A percentile compares a stretch with the other conserved stretches of the same genome.
These are phyloP conservation scores for Lysandra coridon DNA, from an alignment of 2,888 invertebrate species.

Conservation along the genomic window DNA sequence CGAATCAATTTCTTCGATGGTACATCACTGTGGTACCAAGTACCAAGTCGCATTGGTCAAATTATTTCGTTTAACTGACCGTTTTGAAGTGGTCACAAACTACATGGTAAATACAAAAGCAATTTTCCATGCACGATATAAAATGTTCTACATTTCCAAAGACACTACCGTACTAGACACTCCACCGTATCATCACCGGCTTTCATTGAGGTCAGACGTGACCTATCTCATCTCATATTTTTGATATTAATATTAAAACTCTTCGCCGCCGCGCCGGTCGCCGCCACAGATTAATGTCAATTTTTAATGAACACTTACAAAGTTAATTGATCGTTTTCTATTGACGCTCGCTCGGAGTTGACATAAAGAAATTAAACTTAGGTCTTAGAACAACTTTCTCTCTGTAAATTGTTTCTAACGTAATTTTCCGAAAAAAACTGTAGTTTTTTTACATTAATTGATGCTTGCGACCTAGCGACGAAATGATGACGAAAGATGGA, in stretches of 20 bases:
- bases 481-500: neutral
- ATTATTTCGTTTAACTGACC: neutral
- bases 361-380: constrained; percentile 10
- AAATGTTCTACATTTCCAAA: constrained; percentile 25
- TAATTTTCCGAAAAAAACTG: neutral
- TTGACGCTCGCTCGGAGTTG: neutral
- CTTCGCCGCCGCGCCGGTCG: neutral
- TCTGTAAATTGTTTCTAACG: neutral
- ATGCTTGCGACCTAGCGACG: neutral
- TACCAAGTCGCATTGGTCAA: neutral
- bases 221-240: constrained; percentile 36
- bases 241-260: constrained; percentile 33
- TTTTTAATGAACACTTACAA: neutral
- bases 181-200: constrained; percentile 33
- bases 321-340: neutral
- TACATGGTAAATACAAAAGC: neutral
- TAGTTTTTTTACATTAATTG: neutral
- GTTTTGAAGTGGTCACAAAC: neutral
- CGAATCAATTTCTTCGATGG: too few relatives aligned
- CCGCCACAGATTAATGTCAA: constrained; percentile 9
- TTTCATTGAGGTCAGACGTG: constrained; percentile 37
- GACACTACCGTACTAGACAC: constrained; percentile 10
- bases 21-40: too few relatives aligned
- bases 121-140: neutral
- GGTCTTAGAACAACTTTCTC: neutral